Base-by-base conservation (phyloP, 2,113 vertebrate species). In the Anoplopoma fimbria region DNA sequence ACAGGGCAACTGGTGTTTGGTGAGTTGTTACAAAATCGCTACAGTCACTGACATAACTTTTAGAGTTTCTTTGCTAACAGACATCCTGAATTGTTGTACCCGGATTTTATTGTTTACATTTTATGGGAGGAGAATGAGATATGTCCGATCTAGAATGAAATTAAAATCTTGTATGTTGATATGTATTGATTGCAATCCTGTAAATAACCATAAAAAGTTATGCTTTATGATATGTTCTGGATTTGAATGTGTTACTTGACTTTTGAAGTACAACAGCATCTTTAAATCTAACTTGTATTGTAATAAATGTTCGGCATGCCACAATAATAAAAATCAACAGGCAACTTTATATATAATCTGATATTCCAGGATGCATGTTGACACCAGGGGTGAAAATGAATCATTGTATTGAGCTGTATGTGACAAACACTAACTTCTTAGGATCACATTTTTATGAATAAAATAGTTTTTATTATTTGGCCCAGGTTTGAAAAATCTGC, bases 391-490 rank as follows among this genome's bases (percentile, higher is more conserved):
- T 36, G 33, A 84, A 68, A 58, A 45, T 6, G 21, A 65, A 67
- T 71, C 25, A 45, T 62, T 70, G 19, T 58, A 67, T 45, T 61
- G 49, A 76, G 57, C 49, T 34, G 49, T 31, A 27, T 36, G 67
- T n/a, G 38, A 71, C 40, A 74, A 65, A 83, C 38, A 65, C 23
- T 6, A 31, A 40, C 19, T n/a, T 61, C 58, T 75, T 21, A 57
- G 27, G 2, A 53, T 34, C 55, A 87, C 55, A 68, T 53, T 64
- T 80, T 68, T 47, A 68, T 64, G 70, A 75, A 73, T 19, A 60
- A 86, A 85, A 55, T 21, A 33, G 36, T 68, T 65, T 69, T 70
- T 31, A 73, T 15, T 49, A 36, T 60, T 75, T 85, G 69, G 74
- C 68, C 17, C 19, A 3, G 33, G 36, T 68, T 45, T 70, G 19